Base-by-base conservation (phyloP, 2,113 vertebrate genomes). In the Probosciger aterrimus region DNA sequence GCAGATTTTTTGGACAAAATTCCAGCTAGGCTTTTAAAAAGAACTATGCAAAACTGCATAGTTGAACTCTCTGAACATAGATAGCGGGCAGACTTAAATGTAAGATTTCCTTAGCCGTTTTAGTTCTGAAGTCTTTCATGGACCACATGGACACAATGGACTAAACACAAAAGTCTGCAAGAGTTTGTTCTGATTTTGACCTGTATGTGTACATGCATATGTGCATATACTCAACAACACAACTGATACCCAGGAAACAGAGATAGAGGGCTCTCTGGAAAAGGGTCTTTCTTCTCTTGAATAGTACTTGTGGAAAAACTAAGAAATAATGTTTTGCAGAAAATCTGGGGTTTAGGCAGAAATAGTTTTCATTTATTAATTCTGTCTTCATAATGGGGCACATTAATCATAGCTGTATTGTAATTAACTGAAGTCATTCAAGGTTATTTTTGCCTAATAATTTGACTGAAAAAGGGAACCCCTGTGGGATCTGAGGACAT, bases 361-460 rank as follows among this genome's bases (percentile, higher is more conserved):
- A 96, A 62, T 73, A 82, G 77, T 90, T 78, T 91, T 95, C 28
- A 74, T 88, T 82, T 88, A 81, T n/a, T 81, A 95, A 60, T 85
- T 91, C 57, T 79, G 28, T 43, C 46, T 85, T 68, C 84, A 12
- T 84, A 91, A 94, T 37, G 35, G 35, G 77, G 5, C 16, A 63
- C 50, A 91, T 94, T 91, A n/a, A 92, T 96, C 4, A 47, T 86
- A 86, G 69, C 52, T 79, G 18, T 65, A 57, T 80, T 90, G 53
- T 67, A 91, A 93, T 91, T 93, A 96, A 78, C 69, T 91, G 39
- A 68, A 94, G 67, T 82, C 1, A 90, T 93, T 93, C 83, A 83
- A 93, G 78, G 81, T 96, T 92, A 87, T 78, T 95, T 95, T 87
- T 95, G 67, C 47, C 69, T 84, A 91, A 87, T 62, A 14, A 0